phyloP scores from a whole-genome alignment of 2,797 vertebrate genomes.

The Bufotes viridis region DNA sequence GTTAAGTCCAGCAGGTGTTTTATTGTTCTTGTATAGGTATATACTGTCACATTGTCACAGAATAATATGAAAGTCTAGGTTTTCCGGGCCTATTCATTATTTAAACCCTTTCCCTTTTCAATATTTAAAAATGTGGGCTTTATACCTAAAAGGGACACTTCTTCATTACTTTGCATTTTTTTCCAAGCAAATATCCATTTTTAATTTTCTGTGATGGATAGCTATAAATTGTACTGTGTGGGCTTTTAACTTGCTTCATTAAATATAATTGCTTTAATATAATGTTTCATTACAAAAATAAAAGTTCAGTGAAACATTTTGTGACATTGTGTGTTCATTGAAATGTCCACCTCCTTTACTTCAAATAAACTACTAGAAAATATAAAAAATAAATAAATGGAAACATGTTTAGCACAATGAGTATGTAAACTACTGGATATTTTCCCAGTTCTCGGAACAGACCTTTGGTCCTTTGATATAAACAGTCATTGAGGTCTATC shows the following conservation, averaged over 20 bases:
- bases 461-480: too few relatives aligned
- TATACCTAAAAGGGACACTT: neutral
- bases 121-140: neutral
- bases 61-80: neutral
- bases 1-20: conserved; percentile 4
- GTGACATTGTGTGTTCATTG: neutral
- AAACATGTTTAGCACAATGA: too few relatives aligned
- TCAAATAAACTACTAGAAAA: neutral
- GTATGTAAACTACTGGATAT: too few relatives aligned
- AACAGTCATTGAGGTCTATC: too few relatives aligned
- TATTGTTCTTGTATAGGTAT: neutral
- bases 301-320: neutral
- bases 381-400: too few relatives aligned
- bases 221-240: neutral
- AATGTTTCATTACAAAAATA: conserved; percentile 5
- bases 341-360: neutral
- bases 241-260: neutral
- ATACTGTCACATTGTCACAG: neutral
- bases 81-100: neutral
- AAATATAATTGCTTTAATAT: conserved; percentile 17
- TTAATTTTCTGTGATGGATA: neutral
- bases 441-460: too few relatives aligned
- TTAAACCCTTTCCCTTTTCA: neutral
- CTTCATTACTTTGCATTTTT: neutral
- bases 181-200: neutral